Conservation (phyloP, 2,888 invertebrate species). For the Zygaena filipendulae region DNA sequence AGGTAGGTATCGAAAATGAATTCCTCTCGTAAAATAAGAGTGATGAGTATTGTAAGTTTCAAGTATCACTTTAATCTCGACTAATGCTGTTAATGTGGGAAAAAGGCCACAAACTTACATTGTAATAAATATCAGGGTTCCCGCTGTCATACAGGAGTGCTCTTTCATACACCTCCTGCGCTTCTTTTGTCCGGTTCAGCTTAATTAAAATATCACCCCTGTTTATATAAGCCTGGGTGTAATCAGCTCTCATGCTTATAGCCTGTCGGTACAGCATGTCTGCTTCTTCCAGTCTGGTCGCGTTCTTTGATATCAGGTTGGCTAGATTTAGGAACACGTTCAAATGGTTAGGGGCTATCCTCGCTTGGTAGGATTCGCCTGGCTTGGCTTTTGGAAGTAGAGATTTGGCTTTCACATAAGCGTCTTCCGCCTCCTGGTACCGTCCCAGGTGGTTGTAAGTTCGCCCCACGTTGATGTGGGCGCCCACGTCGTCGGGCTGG, state of each 20-base stretch:
- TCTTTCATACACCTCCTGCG: constrained; percentile 93
- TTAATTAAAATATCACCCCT: constrained; percentile 96
- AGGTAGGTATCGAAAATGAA: no score
- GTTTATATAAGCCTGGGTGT: constrained; percentile 96
- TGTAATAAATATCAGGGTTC: constrained; percentile 95
- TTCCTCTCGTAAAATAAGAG: no score
- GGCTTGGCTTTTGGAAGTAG: constrained; percentile 90
- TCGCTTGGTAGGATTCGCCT: constrained; percentile 94
- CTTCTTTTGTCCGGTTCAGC: constrained; percentile 92
- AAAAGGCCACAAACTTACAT: no score
- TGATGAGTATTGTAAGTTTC: no score
- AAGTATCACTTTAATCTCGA: no score
- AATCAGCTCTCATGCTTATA: constrained; percentile 97
- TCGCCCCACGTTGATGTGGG: constrained; percentile 96
- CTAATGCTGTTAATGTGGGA: no score
- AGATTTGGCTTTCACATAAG: constrained; percentile 90
- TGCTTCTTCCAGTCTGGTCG: constrained; percentile 91
- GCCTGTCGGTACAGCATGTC: constrained; percentile 94
- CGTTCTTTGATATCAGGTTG: constrained; percentile 93
- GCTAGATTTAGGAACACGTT: constrained; percentile 96
- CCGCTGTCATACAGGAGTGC: constrained; percentile 93
- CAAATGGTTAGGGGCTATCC: constrained; percentile 95
- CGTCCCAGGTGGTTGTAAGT: constrained; percentile 90
- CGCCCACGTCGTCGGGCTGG: constrained; percentile 96
- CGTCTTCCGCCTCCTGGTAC: constrained; percentile 86